phyloP scores from a whole-genome alignment of 2,888 invertebrate genomes.

The Cacoxenus indagator region DNA sequence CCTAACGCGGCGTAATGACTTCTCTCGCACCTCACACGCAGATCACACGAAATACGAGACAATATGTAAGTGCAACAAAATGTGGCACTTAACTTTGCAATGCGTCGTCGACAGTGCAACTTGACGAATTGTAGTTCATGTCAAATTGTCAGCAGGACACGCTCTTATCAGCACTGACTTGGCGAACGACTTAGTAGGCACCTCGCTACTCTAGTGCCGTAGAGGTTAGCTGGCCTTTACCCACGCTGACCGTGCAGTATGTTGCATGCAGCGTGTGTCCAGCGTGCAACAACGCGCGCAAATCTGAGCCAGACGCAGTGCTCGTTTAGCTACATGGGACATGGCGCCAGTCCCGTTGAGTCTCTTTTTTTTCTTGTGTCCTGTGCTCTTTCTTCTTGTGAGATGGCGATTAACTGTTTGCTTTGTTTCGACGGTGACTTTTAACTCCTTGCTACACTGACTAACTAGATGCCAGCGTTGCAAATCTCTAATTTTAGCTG shows the following conservation, averaged over 20 bases:
- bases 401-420: slow-evolving; percentile 57
- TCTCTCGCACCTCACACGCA: background rate
- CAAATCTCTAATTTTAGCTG: slow-evolving; percentile 47
- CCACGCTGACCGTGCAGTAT: slow-evolving; percentile 27
- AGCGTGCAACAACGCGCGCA: slow-evolving; percentile 27
- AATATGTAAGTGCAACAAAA: slow-evolving; percentile 28
- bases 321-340: slow-evolving; percentile 45
- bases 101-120: background rate
- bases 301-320: slow-evolving; percentile 36
- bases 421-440: slow-evolving; percentile 32
- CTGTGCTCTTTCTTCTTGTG: slow-evolving; percentile 52
- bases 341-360: slow-evolving; percentile 58
- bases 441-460: slow-evolving; percentile 29
- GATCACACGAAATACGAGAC: background rate
- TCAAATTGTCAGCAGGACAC: slow-evolving; percentile 53
- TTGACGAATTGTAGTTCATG: slow-evolving; percentile 34
- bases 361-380: slow-evolving; percentile 33
- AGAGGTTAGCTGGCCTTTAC: slow-evolving; percentile 19
- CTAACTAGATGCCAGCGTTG: slow-evolving; percentile 16
- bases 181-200: background rate
- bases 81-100: slow-evolving; percentile 1
- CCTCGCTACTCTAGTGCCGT: background rate
- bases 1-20: slow-evolving; percentile 18
- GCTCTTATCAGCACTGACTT: background rate
- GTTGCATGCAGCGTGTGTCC: slow-evolving; percentile 43